Conservation (phyloP, 2,113 vertebrate species). For the Procavia capensis region DNA sequence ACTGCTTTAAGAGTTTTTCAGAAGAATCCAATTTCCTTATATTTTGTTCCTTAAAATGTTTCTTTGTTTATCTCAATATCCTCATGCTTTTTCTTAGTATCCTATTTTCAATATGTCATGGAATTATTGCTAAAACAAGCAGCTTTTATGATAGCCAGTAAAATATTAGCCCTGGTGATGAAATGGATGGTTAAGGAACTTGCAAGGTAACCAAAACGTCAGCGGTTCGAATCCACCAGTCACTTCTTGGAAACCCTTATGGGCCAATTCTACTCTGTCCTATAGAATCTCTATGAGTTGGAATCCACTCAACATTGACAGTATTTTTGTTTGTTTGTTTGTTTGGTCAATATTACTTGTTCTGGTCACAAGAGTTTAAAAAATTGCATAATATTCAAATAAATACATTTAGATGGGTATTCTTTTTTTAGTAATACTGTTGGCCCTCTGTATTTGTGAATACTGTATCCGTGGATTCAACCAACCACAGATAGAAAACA, state of each 20-base stretch:
- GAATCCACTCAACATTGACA: no score
- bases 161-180: no score
- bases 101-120: background rate
- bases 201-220: no score
- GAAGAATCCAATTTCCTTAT: background rate
- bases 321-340: no score
- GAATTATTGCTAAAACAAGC: background rate
- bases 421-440: background rate
- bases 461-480: no score
- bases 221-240: no score
- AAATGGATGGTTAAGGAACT: no score
- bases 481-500: no score
- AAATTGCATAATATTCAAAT: background rate
- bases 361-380: background rate
- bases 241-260: no score
- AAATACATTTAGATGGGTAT: background rate
- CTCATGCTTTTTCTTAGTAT: background rate
- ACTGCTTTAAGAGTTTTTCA: background rate
- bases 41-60: conserved; percentile 31
- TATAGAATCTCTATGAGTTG: no score
- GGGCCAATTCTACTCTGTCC: no score
- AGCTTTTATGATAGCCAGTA: background rate
- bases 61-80: background rate
- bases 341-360: background rate
- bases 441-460: no score